A percentile compares a stretch with the other conserved stretches of the same genome.
phyloP scores from a whole-genome alignment of 2,113 vertebrate species.

The Microtus ochrogaster region DNA sequence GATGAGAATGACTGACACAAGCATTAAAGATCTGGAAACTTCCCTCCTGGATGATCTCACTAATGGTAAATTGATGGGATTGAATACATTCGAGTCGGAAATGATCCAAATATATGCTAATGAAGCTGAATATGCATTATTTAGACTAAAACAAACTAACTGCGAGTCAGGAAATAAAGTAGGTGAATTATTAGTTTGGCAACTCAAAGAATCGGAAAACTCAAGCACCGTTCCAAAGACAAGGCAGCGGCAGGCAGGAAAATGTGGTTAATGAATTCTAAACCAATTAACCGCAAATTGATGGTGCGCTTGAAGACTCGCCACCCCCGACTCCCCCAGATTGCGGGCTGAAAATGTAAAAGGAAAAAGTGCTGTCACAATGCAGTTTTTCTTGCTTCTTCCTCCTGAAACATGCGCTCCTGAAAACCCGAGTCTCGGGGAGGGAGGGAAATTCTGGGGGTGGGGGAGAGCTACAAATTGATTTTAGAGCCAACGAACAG shows the following conservation, averaged over 20 bases:
- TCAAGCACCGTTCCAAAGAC: slow-evolving; percentile 73
- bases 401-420: slow-evolving; percentile 20
- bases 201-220: slow-evolving; percentile 79
- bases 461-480: slow-evolving; percentile 46
- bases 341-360: slow-evolving; percentile 63
- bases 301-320: slow-evolving; percentile 32
- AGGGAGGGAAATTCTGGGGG: too few relatives aligned
- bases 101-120: slow-evolving; percentile 80
- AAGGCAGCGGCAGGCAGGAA: slow-evolving; percentile 71
- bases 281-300: slow-evolving; percentile 71
- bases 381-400: not conserved
- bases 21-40: slow-evolving; percentile 42
- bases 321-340: not conserved
- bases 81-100: slow-evolving; percentile 67
- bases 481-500: slow-evolving; percentile 23
- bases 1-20: slow-evolving; percentile 63
- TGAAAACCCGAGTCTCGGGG: slow-evolving; percentile 24
- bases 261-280: slow-evolving; percentile 81
- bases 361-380: slow-evolving; percentile 12
- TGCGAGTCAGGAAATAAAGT: slow-evolving; percentile 82
- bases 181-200: slow-evolving; percentile 85
- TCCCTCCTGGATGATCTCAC: slow-evolving; percentile 56
- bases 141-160: slow-evolving; percentile 82
- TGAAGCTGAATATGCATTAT: slow-evolving; percentile 85
- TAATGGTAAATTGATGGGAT: slow-evolving; percentile 73